Base-by-base conservation (phyloP, 2,113 vertebrate species). In the Salvator merianae region DNA sequence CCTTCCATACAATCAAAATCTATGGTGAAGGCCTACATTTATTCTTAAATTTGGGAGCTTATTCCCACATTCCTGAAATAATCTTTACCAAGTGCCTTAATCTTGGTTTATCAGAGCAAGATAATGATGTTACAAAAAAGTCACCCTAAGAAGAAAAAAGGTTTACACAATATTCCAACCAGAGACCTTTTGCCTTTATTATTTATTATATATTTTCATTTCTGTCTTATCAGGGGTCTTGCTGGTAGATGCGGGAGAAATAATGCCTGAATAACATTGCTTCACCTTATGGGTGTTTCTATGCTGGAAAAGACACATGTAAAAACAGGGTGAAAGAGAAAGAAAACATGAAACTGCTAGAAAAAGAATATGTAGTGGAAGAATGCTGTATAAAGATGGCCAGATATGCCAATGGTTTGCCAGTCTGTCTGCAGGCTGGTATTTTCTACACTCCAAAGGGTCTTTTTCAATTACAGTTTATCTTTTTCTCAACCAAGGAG, bases 401-500 rank as follows among this genome's bases (percentile, higher is more conserved):
- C 59, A 85, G 77, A 73, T 85, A 73, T 79, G 55, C 77, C 55
- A 53, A 79, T 79, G 69, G 68, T 85, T 24, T 79, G 77, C 55
- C 55, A 85, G 70, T 22, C 76, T 59, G 30, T 72, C 69, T 26
- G 30, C 34, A 47, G 38, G 69, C 40, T 69, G 79, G n/a, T 63
- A 65, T 85, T 85, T 85, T 85, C 68, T 73, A 47, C n/a, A 85
- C 69, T 73, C 77, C 77, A 85, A 85, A 79, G 59, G 83, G 38
- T 47, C 68, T 73, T 85, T 85, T 79, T 79, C 77, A 85, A 85
- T 85, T 85, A 85, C 70, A 85, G 79, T 85, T 79, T 85, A 85
- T 79, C 83, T 85, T 79, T 79, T 85, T 65, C 83, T 85, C 77
- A 85, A 85, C 83, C 83, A 85, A 85, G 83, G 77, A 85, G 83